Evolutionary conservation across 2,888 invertebrate species (phyloP), one percentile per base, ranked within the genome.

Genomic region (Ectobius pallidus): DNA sequence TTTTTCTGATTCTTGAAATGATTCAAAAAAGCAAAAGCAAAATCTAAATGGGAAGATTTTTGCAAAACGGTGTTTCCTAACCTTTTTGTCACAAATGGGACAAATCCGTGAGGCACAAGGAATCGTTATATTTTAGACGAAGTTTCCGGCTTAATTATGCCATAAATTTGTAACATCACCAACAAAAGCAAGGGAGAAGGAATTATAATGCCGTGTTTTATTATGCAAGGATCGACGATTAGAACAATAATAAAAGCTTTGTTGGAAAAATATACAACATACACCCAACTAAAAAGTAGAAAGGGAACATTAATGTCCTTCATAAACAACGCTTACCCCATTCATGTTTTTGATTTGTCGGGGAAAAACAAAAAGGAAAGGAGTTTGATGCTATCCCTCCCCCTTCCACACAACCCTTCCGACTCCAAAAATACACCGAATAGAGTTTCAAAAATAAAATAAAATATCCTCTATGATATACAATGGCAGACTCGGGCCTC

Each of bases 291-390:
- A 70, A 46, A 20, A 63, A 58, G 73, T 62, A 63, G 52, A 72
- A 72, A 74, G 62, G 71, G 72, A 67, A 55, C 67, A 69, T 72
- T 74, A 72, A 72, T 74, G 72, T 70, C 65, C 58, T 39, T 34
- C 72, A 72, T 70, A 74, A 74, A 72, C 72, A 74, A 74, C 63
- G 70, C 72, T 58, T 44, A 61, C 69, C 65, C 67, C 65, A 72
- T 74, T 70, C 69, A 74, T 65, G 72, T 72, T 74, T 71, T 74
- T 74, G 74, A 74, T 74, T 74, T 74, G 74, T 70, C 70, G 72
- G 20, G 63, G 49, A 52, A 70, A 73, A 70, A 73, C 68, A 61
- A 73, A 73, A 71, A 69, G 70, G 67, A 62, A 70, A 70, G 46
- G 65, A 65, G 65, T 65, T 65, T 65, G 65, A 65, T 65, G 65